Evolutionary conservation across 2,113 vertebrate species (phyloP).

Genomic region (Sinosuthora webbiana): DNA sequence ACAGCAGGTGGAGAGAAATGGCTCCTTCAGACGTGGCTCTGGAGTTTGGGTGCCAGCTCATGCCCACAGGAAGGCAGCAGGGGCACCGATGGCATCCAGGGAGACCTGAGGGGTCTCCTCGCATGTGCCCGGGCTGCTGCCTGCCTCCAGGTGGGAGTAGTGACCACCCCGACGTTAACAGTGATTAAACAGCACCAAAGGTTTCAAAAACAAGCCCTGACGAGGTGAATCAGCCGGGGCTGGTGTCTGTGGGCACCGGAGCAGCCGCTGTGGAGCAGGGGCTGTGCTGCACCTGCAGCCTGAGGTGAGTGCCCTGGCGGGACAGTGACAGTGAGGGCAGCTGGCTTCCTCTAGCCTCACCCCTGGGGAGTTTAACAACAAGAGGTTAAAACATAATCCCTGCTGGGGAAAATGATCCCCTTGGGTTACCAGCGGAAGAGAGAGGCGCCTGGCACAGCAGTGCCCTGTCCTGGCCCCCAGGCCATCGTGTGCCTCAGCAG

Average conservation of each 20-base stretch:
- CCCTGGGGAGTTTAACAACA: not conserved
- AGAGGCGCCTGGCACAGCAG: fast-evolving
- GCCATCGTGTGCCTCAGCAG: fast-evolving
- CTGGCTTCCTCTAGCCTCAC: not conserved
- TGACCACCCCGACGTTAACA: not conserved
- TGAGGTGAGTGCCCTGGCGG: not conserved
- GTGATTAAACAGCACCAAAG: not conserved
- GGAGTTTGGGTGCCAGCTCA: not conserved
- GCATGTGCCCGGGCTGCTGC: not conserved
- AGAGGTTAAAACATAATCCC: not conserved
- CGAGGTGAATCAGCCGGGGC: not conserved
- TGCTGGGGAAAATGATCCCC: not conserved
- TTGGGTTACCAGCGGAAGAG: not conserved
- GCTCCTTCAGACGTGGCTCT: not conserved
- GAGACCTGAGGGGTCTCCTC: constrained; percentile 18
- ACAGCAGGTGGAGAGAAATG: not conserved
- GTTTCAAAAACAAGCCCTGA: not conserved
- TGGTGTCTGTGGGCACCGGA: fast-evolving
- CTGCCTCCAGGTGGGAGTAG: not conserved
- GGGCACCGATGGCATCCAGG: not conserved
- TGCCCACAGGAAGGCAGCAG: fast-evolving
- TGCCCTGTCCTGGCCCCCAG: fast-evolving
- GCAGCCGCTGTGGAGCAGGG: fast-evolving
- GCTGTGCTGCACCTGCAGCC: fast-evolving
- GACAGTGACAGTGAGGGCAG: fast-evolving